These are phyloP conservation scores for Anguilla anguilla DNA, from an alignment of 2,797 vertebrate species.

Conservation along the genomic window DNA sequence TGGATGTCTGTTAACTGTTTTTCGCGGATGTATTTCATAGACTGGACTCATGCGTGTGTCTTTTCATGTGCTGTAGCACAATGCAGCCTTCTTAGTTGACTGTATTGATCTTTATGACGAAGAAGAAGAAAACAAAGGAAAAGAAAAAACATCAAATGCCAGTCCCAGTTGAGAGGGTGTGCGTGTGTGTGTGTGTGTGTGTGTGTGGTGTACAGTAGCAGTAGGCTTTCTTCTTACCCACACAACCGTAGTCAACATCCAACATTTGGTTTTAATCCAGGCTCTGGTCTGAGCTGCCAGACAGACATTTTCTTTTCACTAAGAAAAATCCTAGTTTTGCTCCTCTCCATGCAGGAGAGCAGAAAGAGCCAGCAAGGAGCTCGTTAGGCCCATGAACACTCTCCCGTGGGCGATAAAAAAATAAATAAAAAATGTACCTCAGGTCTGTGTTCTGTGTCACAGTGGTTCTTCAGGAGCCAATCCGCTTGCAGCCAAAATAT, in stretches of 20 bases:
- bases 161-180: neutral
- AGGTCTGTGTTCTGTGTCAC: neutral
- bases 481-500: neutral
- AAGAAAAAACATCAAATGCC: neutral
- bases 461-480: neutral
- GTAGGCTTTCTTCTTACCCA: constrained; percentile 11
- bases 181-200: neutral
- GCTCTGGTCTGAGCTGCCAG: neutral
- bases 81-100: constrained; percentile 21
- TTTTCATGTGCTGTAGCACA: constrained; percentile 24
- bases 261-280: neutral
- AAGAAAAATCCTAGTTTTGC: neutral
- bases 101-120: constrained; percentile 22
- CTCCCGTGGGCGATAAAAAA: neutral
- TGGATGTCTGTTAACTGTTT: constrained; percentile 19
- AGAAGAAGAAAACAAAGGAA: neutral
- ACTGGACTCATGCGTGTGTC: constrained; percentile 8
- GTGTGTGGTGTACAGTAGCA: neutral
- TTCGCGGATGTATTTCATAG: constrained; percentile 21
- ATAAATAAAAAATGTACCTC: neutral
- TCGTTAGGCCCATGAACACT: neutral
- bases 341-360: neutral
- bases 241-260: neutral
- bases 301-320: neutral
- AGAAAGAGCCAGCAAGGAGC: neutral